phyloP scores from a whole-genome alignment of 1,140 invertebrate species.

The Philopotamus ludificatus region DNA sequence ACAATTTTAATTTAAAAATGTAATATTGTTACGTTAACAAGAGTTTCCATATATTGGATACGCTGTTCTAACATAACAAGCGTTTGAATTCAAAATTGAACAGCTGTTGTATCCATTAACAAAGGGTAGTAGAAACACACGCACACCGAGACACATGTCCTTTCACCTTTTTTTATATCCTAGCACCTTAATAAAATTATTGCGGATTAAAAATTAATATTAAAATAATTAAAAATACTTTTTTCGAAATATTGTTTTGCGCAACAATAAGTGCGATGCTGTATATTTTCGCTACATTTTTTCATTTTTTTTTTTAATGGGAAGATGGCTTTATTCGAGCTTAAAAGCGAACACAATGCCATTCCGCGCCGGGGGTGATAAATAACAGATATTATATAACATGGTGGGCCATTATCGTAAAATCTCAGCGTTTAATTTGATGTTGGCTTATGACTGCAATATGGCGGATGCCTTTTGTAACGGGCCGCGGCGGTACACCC shows the following conservation, averaged over 20 bases:
- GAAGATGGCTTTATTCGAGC: neutral
- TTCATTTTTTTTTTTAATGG: conserved; percentile 1
- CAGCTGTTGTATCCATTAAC: conserved; percentile 33
- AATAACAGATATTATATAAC: conserved; percentile 29
- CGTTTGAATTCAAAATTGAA: conserved; percentile 28
- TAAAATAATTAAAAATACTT: too few species aligned
- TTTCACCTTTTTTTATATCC: conserved; percentile 4
- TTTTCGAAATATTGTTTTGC: conserved; percentile 9
- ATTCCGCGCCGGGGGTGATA: conserved; percentile 6
- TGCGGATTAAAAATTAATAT: too few species aligned
- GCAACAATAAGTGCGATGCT: neutral
- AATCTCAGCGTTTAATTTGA: conserved; percentile 33
- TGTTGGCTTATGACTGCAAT: conserved; percentile 19
- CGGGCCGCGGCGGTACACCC: conserved; percentile 12
- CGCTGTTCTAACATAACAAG: neutral
- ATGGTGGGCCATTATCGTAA: conserved; percentile 27
- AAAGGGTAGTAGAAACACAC: conserved; percentile 18
- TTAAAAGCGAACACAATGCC: conserved; percentile 2
- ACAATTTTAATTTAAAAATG: too few species aligned
- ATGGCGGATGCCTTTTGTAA: conserved; percentile 16
- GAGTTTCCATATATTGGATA: neutral
- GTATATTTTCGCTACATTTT: neutral
- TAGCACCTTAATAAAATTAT: too few species aligned
- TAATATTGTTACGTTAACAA: too few species aligned
- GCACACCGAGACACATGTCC: neutral